phyloP scores from a whole-genome alignment of 2,888 invertebrate genomes.

The Scaptomyza tumidula region DNA sequence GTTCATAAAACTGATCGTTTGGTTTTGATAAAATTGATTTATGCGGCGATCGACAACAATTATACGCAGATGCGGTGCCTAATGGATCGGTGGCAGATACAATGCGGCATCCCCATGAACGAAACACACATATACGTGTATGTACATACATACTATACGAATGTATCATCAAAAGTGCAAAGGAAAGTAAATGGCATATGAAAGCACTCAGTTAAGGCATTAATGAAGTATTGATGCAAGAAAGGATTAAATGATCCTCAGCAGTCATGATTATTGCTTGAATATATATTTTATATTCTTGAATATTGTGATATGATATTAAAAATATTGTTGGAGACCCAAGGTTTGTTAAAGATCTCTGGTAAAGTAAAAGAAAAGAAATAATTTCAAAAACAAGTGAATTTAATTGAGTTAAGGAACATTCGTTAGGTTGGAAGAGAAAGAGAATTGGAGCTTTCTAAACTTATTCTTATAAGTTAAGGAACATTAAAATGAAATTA shows the following conservation, averaged over 20 bases:
- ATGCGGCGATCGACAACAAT: conserved; percentile 78
- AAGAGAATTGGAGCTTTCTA: no score
- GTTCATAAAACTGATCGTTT: conserved; percentile 80
- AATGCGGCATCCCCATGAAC: conserved; percentile 9
- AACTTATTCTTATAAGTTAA: no score
- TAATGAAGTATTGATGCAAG: not conserved
- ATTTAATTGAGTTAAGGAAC: no score
- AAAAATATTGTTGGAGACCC: not conserved
- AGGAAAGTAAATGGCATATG: conserved; percentile 1
- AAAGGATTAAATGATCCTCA: not conserved
- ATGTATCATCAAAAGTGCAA: not conserved
- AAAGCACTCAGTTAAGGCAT: not conserved
- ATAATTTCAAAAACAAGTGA: no score
- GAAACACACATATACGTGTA: no score
- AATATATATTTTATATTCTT: no score
- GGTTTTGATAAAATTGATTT: conserved; percentile 81
- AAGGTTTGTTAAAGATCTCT: not conserved
- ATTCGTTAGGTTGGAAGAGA: no score
- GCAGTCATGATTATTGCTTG: not conserved
- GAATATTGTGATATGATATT: not conserved
- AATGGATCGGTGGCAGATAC: conserved; percentile 76
- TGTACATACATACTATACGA: not conserved
- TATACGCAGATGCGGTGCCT: conserved; percentile 79
- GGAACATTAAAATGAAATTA: no score
- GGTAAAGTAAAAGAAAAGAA: no score